phyloP scores from a whole-genome alignment of 2,113 vertebrate genomes.

The Corythoichthys haematopterus region DNA sequence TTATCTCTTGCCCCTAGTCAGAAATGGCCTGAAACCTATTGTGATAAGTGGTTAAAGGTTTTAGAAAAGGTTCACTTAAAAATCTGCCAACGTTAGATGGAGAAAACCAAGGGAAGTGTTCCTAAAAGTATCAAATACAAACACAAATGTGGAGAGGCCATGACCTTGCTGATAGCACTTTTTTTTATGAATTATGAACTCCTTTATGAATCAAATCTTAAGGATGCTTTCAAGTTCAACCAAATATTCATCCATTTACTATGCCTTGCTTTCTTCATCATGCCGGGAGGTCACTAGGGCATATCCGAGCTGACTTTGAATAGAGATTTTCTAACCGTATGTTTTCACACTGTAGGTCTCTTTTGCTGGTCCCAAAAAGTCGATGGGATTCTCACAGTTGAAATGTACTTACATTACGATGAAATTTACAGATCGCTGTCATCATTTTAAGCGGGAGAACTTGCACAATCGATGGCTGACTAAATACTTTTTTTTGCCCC shows the following conservation, averaged over 20 bases:
- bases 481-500: conserved; percentile 4
- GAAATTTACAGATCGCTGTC: not conserved
- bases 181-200: not conserved
- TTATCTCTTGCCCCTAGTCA: not conserved
- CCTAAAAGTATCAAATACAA: conserved; percentile 35
- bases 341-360: not conserved
- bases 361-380: not conserved
- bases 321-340: not conserved
- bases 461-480: not conserved
- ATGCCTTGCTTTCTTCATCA: not conserved
- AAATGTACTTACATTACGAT: too few species aligned
- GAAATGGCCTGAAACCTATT: conserved; percentile 24
- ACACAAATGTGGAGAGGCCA: conserved; percentile 22
- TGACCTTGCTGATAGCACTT: conserved; percentile 28
- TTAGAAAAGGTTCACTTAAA: conserved; percentile 38
- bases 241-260: not conserved
- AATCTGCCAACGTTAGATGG: conserved; percentile 29
- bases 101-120: conserved; percentile 35
- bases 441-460: conserved; percentile 1
- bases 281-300: not conserved
- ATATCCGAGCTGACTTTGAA: not conserved
- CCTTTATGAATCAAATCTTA: not conserved
- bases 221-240: not conserved
- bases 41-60: conserved; percentile 34
- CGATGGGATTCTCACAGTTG: too few species aligned